These are phyloP conservation scores for Anthopleura xanthogrammica DNA, from an alignment of 92 coral and sea anemone species.

Conservation along the genomic window DNA sequence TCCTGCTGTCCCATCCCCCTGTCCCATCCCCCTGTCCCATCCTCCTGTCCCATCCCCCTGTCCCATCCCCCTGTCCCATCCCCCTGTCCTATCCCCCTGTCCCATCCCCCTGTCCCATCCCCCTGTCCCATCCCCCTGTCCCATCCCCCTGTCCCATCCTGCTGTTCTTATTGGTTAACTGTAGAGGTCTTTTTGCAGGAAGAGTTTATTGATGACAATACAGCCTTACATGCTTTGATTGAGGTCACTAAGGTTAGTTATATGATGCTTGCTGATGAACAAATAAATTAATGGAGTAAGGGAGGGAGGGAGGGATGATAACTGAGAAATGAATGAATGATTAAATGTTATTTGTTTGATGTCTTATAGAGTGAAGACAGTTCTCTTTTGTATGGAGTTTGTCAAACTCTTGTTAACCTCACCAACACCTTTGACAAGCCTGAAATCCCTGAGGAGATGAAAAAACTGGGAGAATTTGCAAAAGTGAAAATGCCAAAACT, in stretches of 20 bases:
- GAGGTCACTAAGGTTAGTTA: conserved; percentile 76
- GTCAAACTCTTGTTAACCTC: conserved; percentile 92
- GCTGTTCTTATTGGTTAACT: neutral
- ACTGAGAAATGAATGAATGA: too few relatives aligned
- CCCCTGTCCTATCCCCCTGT: neutral
- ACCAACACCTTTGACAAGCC: conserved; percentile 96
- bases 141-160: neutral
- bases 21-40: too few relatives aligned
- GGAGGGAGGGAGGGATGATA: neutral
- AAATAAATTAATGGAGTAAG: neutral
- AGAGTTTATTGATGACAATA: conserved; percentile 69
- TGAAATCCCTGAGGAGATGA: conserved; percentile 85
- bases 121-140: neutral
- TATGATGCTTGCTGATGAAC: too few relatives aligned
- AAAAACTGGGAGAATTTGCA: conserved; percentile 93
- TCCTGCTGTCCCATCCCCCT: too few relatives aligned
- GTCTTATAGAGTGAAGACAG: conserved; percentile 66
- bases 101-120: neutral
- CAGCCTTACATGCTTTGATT: conserved; percentile 76
- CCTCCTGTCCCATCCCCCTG: too few relatives aligned
- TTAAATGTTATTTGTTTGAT: neutral
- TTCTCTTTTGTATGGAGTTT: conserved; percentile 89
- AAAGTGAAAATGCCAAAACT: conserved; percentile 80
- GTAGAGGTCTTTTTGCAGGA: conserved; percentile 43
- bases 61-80: too few relatives aligned